Conservation (phyloP, 2,888 invertebrate genomes). For the Latrodectus hesperus region DNA sequence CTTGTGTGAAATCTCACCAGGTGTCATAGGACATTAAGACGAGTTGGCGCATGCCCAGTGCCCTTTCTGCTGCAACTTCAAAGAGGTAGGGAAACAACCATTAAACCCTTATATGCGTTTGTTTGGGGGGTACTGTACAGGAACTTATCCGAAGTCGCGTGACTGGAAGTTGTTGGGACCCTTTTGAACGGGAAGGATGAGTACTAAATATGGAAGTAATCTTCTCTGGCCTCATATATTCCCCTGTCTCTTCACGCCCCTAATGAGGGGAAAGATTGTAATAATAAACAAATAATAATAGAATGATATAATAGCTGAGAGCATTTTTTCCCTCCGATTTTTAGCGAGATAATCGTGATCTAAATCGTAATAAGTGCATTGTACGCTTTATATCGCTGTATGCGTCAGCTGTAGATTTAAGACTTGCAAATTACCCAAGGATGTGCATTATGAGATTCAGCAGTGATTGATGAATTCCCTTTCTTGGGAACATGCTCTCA, state of each 20-base stretch:
- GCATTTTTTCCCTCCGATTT: too few species aligned
- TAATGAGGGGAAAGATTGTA: not conserved
- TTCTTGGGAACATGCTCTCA: too few species aligned
- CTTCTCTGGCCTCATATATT: constrained; percentile 6
- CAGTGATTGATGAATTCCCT: too few species aligned
- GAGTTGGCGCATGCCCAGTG: constrained; percentile 12
- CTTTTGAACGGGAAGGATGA: constrained; percentile 26
- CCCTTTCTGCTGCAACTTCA: not conserved
- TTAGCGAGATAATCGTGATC: too few species aligned
- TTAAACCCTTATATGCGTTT: constrained; percentile 25
- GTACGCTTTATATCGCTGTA: too few species aligned
- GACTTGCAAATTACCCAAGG: too few species aligned
- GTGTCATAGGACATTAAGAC: constrained; percentile 39
- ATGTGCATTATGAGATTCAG: too few species aligned
- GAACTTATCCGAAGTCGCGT: constrained; percentile 25
- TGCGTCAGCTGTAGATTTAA: too few species aligned
- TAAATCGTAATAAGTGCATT: too few species aligned
- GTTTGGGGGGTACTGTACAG: not conserved
- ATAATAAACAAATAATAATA: not conserved
- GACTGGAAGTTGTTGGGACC: constrained; percentile 31
- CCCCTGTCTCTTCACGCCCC: constrained; percentile 4
- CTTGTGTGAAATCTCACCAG: constrained; percentile 26
- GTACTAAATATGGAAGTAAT: constrained; percentile 38
- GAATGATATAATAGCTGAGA: not conserved
- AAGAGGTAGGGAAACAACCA: constrained; percentile 30